Base-by-base conservation (phyloP, 2,113 vertebrate genomes). In the Gymnogyps californianus region DNA sequence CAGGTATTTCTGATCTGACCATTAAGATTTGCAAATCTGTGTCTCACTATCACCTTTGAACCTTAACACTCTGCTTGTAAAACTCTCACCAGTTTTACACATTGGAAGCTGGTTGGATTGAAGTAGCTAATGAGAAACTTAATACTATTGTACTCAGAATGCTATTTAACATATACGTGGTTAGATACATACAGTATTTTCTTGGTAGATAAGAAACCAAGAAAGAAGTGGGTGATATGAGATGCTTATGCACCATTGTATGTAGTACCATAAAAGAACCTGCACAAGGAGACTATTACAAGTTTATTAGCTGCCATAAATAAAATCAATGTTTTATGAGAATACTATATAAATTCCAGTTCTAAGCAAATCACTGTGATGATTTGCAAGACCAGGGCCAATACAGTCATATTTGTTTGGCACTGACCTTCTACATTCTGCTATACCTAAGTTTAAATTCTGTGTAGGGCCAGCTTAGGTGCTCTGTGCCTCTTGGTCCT, bases 1-100 rank as follows among this genome's bases (percentile, higher is more conserved):
- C 98, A 98, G 98, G 98, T 99, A 98, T 90, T 87, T 95, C n/a
- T 84, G 28, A 76, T 74, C 61, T 59, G 34, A 57, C 38, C 20
- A 10, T 54, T 79, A 77, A 75, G 47, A 61, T 51, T 46, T 78
- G 46, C 28, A 84, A 64, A 44, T 90, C 21, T 89, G 21, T 65
- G 19, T 44, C 31, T 59, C n/a, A 47, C 16, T 66, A 24, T 65
- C 10, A 13, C n/a, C 32, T 80, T 44, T 91, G 58, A 92, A 91
- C 19, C 15, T 65, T 55, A 79, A 76, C 28, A 22, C 20, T 84
- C 47, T 89, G 54, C 66, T 34, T 71, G 42, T 81, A 79, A 79
- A 92, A 83, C 42, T 89, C 24, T 46, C 38, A 70, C 4, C 14
- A 54, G 11, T 90, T 80, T 84, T 58, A 87, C 11, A 62, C 6